phyloP scores from a whole-genome alignment of 2,113 vertebrate species.

The Brachypodius melanocephalos region DNA sequence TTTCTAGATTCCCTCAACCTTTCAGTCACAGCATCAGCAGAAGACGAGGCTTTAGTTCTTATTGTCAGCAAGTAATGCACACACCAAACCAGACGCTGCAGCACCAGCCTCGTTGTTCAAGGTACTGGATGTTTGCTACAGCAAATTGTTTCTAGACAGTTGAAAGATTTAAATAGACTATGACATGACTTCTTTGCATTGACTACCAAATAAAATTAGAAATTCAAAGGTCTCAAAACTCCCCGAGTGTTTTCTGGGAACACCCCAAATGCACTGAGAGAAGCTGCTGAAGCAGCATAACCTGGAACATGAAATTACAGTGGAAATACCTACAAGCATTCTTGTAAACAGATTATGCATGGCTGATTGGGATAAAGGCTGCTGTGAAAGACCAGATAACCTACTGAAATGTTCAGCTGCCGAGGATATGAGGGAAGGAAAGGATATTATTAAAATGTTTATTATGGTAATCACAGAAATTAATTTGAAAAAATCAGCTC shows the following conservation, averaged over 20 bases:
- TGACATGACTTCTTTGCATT: background rate
- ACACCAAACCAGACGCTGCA: background rate
- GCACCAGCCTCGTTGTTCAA: background rate
- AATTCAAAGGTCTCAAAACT: background rate
- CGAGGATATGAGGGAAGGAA: background rate
- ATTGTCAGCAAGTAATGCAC: background rate
- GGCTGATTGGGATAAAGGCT: background rate
- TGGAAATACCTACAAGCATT: background rate
- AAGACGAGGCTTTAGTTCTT: background rate
- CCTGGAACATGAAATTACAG: background rate
- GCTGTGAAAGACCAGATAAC: background rate
- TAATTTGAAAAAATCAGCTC: slow-evolving; percentile 38
- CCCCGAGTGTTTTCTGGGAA: background rate
- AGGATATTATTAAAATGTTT: slow-evolving; percentile 32
- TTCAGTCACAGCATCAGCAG: background rate
- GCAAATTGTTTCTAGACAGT: background rate
- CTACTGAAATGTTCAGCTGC: slow-evolving; percentile 7
- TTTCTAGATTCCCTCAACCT: background rate
- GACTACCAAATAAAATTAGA: background rate
- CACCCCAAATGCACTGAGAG: background rate
- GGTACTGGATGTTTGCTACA: background rate
- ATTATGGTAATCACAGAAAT: slow-evolving; percentile 51
- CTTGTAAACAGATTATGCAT: background rate
- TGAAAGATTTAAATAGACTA: background rate
- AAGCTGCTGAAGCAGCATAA: slow-evolving; percentile 11